These are phyloP conservation scores for Selene dorsalis DNA, from an alignment of 2,797 vertebrate species.

Conservation along the genomic window DNA sequence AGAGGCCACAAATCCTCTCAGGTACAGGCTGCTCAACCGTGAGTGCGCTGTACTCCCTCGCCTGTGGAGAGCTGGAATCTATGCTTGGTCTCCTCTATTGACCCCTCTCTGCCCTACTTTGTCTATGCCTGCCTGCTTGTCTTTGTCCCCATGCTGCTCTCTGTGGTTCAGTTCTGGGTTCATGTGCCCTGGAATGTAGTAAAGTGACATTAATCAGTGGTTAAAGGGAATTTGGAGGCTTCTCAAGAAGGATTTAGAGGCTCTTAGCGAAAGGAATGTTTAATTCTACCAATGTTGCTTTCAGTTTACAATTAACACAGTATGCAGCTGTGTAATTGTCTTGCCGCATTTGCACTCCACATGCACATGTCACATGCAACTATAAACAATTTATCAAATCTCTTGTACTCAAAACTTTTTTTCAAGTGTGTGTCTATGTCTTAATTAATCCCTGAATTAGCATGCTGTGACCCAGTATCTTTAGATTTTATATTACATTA, in stretches of 20 bases:
- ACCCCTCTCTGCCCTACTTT: slow-evolving; percentile 47
- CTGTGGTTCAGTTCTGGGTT: slow-evolving; percentile 28
- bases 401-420: not conserved
- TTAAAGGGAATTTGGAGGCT: not conserved
- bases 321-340: no score
- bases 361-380: not conserved
- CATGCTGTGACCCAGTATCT: not conserved
- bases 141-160: slow-evolving; percentile 34
- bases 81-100: slow-evolving; percentile 80
- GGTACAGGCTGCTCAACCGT: slow-evolving; percentile 59
- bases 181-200: slow-evolving; percentile 21
- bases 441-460: not conserved
- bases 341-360: not conserved
- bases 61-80: slow-evolving; percentile 80
- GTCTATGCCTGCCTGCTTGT: slow-evolving; percentile 32
- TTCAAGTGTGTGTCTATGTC: not conserved
- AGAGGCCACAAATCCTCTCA: slow-evolving; percentile 75
- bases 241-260: slow-evolving; percentile 6
- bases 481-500: not conserved
- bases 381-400: not conserved
- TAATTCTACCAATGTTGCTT: not conserved
- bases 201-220: slow-evolving; percentile 13
- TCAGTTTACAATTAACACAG: not conserved
- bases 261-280: not conserved
- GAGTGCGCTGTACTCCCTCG: slow-evolving; percentile 16